These are phyloP conservation scores for Ornithoptera priamus DNA, from an alignment of 2,888 invertebrate genomes.

Conservation along the genomic window DNA sequence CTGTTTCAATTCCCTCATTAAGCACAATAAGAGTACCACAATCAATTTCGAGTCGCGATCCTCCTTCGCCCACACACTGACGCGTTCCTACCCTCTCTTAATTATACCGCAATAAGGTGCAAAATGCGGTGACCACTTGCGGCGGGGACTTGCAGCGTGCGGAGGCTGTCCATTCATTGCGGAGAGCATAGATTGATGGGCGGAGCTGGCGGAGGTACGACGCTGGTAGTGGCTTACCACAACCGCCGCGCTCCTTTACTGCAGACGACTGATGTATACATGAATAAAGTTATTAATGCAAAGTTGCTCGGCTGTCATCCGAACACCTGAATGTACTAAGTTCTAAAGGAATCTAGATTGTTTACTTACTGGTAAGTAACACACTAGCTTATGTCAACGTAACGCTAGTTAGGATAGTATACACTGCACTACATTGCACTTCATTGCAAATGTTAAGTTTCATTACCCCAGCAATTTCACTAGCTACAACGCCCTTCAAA, in stretches of 20 bases:
- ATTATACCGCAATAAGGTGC: conserved; percentile 38
- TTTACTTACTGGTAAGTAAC: neutral
- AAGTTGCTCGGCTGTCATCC: neutral
- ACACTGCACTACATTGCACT: neutral
- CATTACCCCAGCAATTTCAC: too few species aligned
- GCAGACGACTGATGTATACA: conserved; percentile 39
- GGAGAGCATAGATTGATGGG: conserved; percentile 76
- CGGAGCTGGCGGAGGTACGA: conserved; percentile 58
- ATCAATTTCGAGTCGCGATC: conserved; percentile 68
- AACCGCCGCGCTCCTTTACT: conserved; percentile 48
- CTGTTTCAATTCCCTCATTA: conserved; percentile 77
- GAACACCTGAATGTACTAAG: neutral
- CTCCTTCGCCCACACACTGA: conserved; percentile 44
- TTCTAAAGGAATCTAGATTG: neutral
- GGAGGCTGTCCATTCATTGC: conserved; percentile 74
- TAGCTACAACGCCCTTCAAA: too few species aligned
- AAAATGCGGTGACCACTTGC: conserved; percentile 33
- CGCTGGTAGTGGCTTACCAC: conserved; percentile 55
- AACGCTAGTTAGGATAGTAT: neutral
- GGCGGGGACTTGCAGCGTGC: conserved; percentile 44
- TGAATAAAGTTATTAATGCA: neutral
- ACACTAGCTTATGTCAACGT: too few species aligned
- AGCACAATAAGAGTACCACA: conserved; percentile 71
- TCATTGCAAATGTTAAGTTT: too few species aligned
- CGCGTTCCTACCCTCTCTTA: conserved; percentile 37